A percentile compares a stretch with the other conserved stretches of the same genome.
Conservation (phyloP, 1,140 invertebrate genomes). For the Saccostrea glomerata region DNA sequence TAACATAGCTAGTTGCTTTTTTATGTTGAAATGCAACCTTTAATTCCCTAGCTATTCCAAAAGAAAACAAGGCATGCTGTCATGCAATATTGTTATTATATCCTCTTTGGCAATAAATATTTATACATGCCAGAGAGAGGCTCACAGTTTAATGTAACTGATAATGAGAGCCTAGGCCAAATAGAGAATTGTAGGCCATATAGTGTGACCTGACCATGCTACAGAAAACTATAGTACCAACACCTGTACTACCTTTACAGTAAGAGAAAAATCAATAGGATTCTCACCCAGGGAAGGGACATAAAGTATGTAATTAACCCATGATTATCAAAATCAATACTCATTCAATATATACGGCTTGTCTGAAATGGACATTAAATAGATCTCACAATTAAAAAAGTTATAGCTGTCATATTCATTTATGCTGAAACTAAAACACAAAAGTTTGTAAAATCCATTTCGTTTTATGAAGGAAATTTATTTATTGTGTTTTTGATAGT, state of each 20-base stretch:
- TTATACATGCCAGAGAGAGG: background rate
- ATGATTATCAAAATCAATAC: slow-evolving; percentile 21
- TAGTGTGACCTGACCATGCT: background rate
- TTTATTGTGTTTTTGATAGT: background rate
- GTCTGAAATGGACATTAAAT: background rate
- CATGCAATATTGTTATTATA: too few species aligned
- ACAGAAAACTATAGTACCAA: background rate
- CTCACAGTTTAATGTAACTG: background rate
- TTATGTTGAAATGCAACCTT: too few species aligned
- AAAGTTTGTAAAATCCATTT: background rate
- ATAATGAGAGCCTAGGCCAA: background rate
- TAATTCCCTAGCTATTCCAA: too few species aligned
- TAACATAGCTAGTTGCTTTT: too few species aligned
- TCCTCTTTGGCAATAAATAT: too few species aligned
- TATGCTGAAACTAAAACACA: background rate
- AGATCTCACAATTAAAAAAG: background rate
- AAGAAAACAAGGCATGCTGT: too few species aligned
- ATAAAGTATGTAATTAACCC: slow-evolving; percentile 32
- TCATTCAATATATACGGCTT: background rate
- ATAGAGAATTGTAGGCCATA: background rate
- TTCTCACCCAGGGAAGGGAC: background rate
- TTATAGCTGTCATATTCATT: slow-evolving; percentile 8
- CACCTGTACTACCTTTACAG: background rate
- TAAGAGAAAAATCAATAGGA: background rate
- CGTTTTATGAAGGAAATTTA: background rate